Evolutionary conservation across 1,140 invertebrate genomes (phyloP), one percentile per base, ranked within the genome.

Genomic region (Daktulosphaira vitifoliae): DNA sequence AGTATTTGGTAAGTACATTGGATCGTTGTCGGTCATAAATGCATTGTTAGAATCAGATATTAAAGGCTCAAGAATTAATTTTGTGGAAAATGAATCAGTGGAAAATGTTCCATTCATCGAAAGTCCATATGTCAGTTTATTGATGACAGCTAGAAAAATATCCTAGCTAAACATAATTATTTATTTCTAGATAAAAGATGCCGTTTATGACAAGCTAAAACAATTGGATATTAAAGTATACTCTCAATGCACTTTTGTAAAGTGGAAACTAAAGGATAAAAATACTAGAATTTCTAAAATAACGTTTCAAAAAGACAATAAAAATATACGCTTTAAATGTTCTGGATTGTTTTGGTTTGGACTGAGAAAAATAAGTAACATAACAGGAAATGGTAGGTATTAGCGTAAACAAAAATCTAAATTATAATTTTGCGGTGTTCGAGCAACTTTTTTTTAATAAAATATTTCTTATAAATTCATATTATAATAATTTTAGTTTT

Each of bases 291-390:
- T 62, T 13, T 16, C 6, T 1, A 18, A 46, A 48, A 6, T 62
- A 9, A n/a, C 16, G 13, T 48, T 62, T 33, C 25, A 1, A 15
- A 2, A 22, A 1, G 2, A 3, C 0, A 15, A 2, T 2, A 6
- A 48, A 33, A 13, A 0, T 15, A 1, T 62, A 3, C 13, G 11
- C 0, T 15, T 48, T n/a, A 20, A 48, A 9, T 62, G 56, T 48
- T 39, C 16, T 20, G 42, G 42, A n/a, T 22, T 62, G 3, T 62
- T 62, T 33, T 62, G 56, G 56, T 62, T 62, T 15, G 42, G 29
- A 1, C 56, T 26, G 13, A 62, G 46, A 8, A 3, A 1, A 20
- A 8, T 48, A 5, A 48, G 2, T 20, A 46, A 59, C 22, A 13
- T 59, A 0, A 59, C 39, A 13, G 5, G 39, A 33, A 6, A 42